A percentile compares a stretch with the other conserved stretches of the same genome.
These are phyloP conservation scores for Cathartes aura DNA, from an alignment of 2,113 vertebrate genomes.

Conservation along the genomic window DNA sequence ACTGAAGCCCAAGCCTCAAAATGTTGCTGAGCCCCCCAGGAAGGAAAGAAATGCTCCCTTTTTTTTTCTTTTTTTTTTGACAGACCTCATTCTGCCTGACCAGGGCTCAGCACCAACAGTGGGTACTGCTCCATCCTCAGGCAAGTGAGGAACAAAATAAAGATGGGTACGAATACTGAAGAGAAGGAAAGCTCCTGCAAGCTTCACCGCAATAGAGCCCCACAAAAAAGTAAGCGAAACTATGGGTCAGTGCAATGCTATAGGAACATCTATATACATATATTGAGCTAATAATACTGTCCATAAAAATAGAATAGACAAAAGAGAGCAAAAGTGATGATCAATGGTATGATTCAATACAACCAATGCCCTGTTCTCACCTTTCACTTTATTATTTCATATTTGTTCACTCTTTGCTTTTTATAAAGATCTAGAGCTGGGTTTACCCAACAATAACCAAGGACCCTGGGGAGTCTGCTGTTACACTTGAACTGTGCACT, in stretches of 20 bases:
- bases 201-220: neutral
- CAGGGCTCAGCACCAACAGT: neutral
- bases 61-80: neutral
- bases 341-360: neutral
- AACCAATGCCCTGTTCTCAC: neutral
- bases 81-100: neutral
- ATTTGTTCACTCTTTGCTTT: neutral
- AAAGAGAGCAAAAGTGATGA: neutral
- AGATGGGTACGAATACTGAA: neutral
- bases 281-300: neutral
- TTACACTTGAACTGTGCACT: neutral
- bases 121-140: neutral
- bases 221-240: neutral
- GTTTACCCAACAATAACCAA: neutral
- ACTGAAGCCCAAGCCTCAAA: neutral
- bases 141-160: neutral
- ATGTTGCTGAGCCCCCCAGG: fast-evolving
- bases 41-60: neutral
- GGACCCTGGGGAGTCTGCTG: neutral
- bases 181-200: neutral
- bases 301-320: neutral
- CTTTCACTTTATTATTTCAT: neutral
- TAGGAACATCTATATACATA: neutral
- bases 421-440: neutral
- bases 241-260: neutral